Conservation (phyloP, 2,888 invertebrate genomes). For the Nephrotoma appendiculata region DNA sequence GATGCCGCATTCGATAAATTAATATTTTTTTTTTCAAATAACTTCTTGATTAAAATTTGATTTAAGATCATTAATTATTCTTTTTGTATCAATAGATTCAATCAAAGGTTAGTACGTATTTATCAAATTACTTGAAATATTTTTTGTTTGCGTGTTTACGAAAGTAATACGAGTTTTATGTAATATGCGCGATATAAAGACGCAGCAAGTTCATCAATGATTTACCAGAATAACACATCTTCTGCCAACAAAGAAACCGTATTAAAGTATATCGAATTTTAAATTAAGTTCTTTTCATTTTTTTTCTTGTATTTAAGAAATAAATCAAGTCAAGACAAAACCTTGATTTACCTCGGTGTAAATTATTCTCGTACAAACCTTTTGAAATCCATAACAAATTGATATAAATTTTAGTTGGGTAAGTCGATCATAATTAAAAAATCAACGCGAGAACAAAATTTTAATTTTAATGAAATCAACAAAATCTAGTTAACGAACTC, state of each 20-base stretch:
- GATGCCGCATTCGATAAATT: neutral
- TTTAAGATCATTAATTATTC: neutral
- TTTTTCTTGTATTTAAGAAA: neutral
- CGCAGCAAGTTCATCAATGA: neutral
- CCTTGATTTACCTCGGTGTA: neutral
- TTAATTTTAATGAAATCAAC: neutral
- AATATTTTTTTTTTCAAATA: neutral
- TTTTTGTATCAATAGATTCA: neutral
- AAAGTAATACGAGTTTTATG: neutral
- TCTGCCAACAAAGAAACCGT: neutral
- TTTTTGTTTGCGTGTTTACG: neutral
- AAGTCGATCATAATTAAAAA: neutral
- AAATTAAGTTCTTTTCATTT: neutral
- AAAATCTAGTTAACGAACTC: conserved; percentile 1
- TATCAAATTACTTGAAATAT: neutral
- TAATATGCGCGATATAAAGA: neutral
- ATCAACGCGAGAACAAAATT: neutral
- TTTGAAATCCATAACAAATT: neutral
- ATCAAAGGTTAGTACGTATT: neutral
- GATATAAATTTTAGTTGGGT: neutral
- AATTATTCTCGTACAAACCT: neutral
- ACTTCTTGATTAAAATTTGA: neutral
- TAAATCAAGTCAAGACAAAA: neutral
- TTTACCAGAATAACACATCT: neutral
- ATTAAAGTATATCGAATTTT: neutral